Base-by-base conservation (phyloP, 2,888 invertebrate genomes). In the Drosophila robusta region DNA sequence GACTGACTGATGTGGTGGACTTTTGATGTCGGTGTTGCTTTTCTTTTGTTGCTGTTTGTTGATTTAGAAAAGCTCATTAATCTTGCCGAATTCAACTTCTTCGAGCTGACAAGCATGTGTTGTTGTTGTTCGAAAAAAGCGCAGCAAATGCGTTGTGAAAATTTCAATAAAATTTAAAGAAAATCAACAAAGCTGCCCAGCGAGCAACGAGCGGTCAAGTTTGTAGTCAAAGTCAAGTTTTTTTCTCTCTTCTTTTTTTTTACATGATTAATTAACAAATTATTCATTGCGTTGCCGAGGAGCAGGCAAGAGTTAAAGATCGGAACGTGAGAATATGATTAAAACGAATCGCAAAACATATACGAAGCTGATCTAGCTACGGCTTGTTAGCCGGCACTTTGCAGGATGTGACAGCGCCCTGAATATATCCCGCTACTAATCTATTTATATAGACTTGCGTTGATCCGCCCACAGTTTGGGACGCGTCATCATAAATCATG, bases 191-290 rank as follows among this genome's bases (percentile, higher is more conserved):
- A 67, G 61, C 29, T 69, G 69, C 49, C 24, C 51, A 65, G 52
- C 44, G 32, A 32, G 12, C 32, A 32, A 32, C 34, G 34, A 29
- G 9, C 42, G 69, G 49, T 63, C 69, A 75, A 78, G 50, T 68
- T 76, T 51, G 45, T 55, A 47, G 46, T 44, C 46, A 74, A 50
- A 47, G 44, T 74, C 69, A 46, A 61, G 34, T 69, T 74, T 64
- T 46, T 64, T 67, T 64, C 68, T 7, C 11, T 11, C 3, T 32
- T 32, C 2, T 32, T 9, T 11, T 11, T 11, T 32, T 34, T 34
- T 34, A 34, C 34, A 75, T 90, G 88, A 89, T 89, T 90, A 90
- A 89, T 89, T 84, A 87, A 76, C 70, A 89, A 86, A 90, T 87
- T 89, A 90, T 89, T 79, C 90, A 90, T 90, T 80, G 72, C 66